These are phyloP conservation scores for Pyxicephalus adspersus DNA, from an alignment of 2,113 vertebrate species.

Conservation along the genomic window DNA sequence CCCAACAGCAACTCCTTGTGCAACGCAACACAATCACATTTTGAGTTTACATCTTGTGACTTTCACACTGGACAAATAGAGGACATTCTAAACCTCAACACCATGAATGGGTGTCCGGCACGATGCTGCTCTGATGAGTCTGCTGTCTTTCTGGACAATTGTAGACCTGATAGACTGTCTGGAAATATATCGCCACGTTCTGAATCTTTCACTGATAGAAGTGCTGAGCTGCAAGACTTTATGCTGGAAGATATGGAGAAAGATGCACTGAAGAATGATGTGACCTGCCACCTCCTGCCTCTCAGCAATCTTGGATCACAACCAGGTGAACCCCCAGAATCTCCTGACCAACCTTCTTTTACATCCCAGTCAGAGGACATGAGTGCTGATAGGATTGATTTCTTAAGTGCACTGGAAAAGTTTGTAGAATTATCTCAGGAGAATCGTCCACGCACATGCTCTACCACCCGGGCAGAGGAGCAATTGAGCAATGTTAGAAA, in stretches of 20 bases:
- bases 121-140: constrained; percentile 70
- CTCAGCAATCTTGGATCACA: constrained; percentile 73
- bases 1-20: constrained; percentile 58
- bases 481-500: constrained; percentile 66
- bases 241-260: constrained; percentile 75
- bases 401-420: constrained; percentile 91
- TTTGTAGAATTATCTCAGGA: constrained; percentile 91
- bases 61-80: constrained; percentile 73
- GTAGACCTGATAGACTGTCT: constrained; percentile 60
- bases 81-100: constrained; percentile 79
- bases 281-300: constrained; percentile 73
- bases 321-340: constrained; percentile 70
- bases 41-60: constrained; percentile 71
- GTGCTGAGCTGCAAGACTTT: constrained; percentile 67
- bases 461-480: constrained; percentile 75
- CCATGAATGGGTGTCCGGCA: constrained; percentile 72
- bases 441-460: constrained; percentile 67
- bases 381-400: constrained; percentile 88
- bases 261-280: constrained; percentile 74
- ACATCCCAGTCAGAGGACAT: constrained; percentile 68
- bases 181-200: constrained; percentile 72
- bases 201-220: constrained; percentile 63
- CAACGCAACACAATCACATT: constrained; percentile 68
- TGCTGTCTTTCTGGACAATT: constrained; percentile 70
- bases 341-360: constrained; percentile 69